A percentile compares a stretch with the other conserved stretches of the same genome.
These are phyloP conservation scores for Bergia puertoricense DNA, from an alignment of 92 coral and sea anemone species.

Conservation along the genomic window DNA sequence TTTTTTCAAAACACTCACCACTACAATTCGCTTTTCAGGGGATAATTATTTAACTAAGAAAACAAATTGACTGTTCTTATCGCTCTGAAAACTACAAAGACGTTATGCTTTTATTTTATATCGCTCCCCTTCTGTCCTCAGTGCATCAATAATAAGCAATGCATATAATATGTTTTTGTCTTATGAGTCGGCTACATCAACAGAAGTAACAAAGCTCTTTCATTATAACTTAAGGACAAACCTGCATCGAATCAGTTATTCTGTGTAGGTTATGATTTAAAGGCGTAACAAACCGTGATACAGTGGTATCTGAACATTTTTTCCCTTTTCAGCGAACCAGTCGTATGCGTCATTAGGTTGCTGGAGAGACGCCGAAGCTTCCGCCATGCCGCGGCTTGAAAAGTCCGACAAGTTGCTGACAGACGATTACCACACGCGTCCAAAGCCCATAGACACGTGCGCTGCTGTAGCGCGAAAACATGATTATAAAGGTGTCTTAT, in stretches of 20 bases:
- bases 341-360: conserved; percentile 90
- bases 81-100: neutral
- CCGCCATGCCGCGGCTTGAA: conserved; percentile 72
- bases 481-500: conserved; percentile 73
- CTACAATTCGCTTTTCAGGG: too few relatives aligned
- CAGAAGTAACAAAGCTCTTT: too few relatives aligned
- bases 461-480: conserved; percentile 82
- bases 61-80: too few relatives aligned
- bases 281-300: neutral
- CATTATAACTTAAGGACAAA: too few relatives aligned
- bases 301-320: neutral
- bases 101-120: too few relatives aligned
- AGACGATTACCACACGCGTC: conserved; percentile 60
- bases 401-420: conserved; percentile 67
- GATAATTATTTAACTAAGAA: too few relatives aligned
- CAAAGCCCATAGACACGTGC: conserved; percentile 81
- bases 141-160: too few relatives aligned
- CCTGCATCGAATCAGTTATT: too few relatives aligned
- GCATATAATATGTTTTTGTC: neutral
- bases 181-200: neutral
- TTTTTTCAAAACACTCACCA: too few relatives aligned
- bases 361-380: conserved; percentile 82
- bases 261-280: too few relatives aligned
- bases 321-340: conserved; percentile 61
- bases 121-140: too few relatives aligned